Evolutionary conservation across 2,888 invertebrate genomes (phyloP).

Genomic region (Stomorhina lunata): DNA sequence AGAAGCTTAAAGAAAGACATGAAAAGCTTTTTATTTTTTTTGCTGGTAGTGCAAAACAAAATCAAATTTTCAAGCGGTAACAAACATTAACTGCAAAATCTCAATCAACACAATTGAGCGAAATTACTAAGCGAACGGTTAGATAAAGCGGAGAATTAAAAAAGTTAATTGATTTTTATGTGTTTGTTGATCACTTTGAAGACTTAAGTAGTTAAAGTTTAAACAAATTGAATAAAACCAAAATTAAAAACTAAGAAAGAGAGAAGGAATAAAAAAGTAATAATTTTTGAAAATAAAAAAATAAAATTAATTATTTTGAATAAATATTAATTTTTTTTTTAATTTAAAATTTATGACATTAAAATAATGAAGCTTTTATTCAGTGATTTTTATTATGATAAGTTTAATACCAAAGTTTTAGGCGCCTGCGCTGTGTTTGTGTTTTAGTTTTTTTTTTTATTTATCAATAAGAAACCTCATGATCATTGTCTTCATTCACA

Average conservation of each 20-base stretch:
- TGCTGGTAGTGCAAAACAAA: conserved; percentile 33
- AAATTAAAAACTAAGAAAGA: conserved; percentile 33
- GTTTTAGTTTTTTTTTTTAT: neutral
- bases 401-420: neutral
- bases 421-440: conserved; percentile 19
- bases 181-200: neutral
- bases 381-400: neutral
- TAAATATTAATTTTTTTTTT: no score
- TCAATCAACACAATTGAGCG: conserved; percentile 75
- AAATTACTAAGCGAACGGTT: conserved; percentile 76
- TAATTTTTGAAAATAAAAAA: conserved; percentile 31
- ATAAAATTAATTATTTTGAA: conserved; percentile 28
- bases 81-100: conserved; percentile 68
- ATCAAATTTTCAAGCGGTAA: conserved; percentile 49
- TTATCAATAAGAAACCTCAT: neutral
- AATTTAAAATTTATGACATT: neutral
- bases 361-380: neutral
- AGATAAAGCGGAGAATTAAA: conserved; percentile 70
- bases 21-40: conserved; percentile 39
- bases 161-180: conserved; percentile 36
- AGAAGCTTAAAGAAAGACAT: conserved; percentile 46
- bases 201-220: neutral
- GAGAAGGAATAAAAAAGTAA: conserved; percentile 45
- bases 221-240: neutral
- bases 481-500: conserved; percentile 5